Evolutionary conservation across 2,888 invertebrate genomes (phyloP).

Genomic region (Lissonota sp.): DNA sequence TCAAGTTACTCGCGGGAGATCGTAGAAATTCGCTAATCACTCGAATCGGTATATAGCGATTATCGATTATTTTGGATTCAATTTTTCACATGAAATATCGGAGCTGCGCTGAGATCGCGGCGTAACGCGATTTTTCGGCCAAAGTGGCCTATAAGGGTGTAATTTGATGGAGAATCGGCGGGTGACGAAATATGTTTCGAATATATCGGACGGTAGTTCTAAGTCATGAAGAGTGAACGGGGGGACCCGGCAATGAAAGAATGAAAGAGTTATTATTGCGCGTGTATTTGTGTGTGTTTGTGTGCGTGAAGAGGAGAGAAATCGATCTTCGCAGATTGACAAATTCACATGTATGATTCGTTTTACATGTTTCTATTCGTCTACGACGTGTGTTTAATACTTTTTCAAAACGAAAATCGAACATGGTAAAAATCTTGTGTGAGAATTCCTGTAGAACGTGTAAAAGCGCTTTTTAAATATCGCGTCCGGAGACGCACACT

Average conservation of each 20-base stretch:
- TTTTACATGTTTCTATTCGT: conserved; percentile 75
- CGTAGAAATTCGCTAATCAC: neutral
- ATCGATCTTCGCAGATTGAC: conserved; percentile 48
- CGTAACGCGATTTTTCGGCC: conserved; percentile 36
- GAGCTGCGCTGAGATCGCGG: neutral
- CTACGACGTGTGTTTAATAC: conserved; percentile 78
- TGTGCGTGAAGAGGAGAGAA: conserved; percentile 34
- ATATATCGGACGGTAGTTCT: conserved; percentile 69
- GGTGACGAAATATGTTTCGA: conserved; percentile 47
- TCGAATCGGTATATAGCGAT: neutral
- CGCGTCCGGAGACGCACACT: conserved; percentile 18
- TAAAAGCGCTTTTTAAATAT: conserved; percentile 4
- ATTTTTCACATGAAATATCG: too few species aligned
- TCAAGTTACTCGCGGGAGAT: neutral
- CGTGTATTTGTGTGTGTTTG: conserved; percentile 35
- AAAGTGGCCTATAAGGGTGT: conserved; percentile 36
- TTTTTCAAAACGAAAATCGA: conserved; percentile 73
- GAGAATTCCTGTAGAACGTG: conserved; percentile 6
- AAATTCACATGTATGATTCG: conserved; percentile 67
- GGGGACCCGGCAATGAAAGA: conserved; percentile 52
- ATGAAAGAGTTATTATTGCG: conserved; percentile 52
- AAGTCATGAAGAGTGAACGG: conserved; percentile 63
- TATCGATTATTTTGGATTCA: too few species aligned
- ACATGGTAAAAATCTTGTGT: neutral
- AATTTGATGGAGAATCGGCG: conserved; percentile 1